A percentile compares a stretch with the other conserved stretches of the same genome.
These are phyloP conservation scores for Etheostoma perlongum DNA, from an alignment of 2,797 vertebrate genomes.

Conservation along the genomic window DNA sequence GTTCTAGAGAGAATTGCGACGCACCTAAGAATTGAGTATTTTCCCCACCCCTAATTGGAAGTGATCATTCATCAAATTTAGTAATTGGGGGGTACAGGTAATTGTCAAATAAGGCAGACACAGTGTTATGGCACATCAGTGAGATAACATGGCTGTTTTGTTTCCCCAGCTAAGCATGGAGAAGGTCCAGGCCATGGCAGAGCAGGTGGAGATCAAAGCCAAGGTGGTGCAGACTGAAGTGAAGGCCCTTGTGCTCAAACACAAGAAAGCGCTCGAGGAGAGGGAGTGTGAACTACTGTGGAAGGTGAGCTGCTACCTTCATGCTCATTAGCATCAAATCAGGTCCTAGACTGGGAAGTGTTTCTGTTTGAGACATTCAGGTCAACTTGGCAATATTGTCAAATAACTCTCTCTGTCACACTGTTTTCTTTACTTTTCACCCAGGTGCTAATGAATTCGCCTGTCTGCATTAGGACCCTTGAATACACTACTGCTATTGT, in stretches of 20 bases:
- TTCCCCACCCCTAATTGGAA: no score
- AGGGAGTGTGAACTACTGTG: constrained; percentile 97
- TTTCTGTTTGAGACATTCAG: not conserved
- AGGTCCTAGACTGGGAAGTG: not conserved
- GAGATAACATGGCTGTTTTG: not conserved
- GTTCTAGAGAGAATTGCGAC: no score
- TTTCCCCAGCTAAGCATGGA: constrained; percentile 94
- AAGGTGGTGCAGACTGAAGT: constrained; percentile 98
- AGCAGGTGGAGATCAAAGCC: constrained; percentile 98
- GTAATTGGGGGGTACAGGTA: no score
- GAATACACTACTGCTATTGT: not conserved
- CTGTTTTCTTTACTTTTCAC: not conserved
- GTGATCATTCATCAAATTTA: no score
- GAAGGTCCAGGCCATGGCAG: constrained; percentile 96
- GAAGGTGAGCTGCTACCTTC: constrained; percentile 88
- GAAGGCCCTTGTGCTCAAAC: constrained; percentile 93
- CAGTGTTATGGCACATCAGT: not conserved
- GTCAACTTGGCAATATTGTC: not conserved
- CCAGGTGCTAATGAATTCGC: constrained; percentile 2
- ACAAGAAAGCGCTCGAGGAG: constrained; percentile 97
- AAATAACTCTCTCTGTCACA: not conserved
- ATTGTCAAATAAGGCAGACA: no score
- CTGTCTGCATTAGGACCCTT: not conserved
- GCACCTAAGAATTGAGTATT: no score
- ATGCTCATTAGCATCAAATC: not conserved